phyloP scores from a whole-genome alignment of 2,888 invertebrate species.

The Tholera decimalis region DNA sequence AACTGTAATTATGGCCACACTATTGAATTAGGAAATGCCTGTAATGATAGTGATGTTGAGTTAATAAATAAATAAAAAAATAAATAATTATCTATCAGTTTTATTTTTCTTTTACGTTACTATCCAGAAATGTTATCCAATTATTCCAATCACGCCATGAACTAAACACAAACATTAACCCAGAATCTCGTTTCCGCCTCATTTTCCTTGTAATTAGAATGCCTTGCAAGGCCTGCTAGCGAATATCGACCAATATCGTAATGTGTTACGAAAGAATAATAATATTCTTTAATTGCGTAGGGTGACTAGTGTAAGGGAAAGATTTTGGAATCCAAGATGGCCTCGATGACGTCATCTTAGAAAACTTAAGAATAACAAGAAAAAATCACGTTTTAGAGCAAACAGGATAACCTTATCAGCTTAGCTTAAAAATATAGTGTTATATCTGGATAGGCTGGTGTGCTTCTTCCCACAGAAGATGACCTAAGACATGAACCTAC shows the following conservation, averaged over 20 bases:
- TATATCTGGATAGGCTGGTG: too few species aligned
- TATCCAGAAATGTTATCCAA: not conserved
- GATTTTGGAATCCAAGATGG: not conserved
- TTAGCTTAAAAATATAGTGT: too few species aligned
- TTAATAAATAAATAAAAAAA: too few species aligned
- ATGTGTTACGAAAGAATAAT: not conserved
- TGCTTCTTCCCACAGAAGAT: too few species aligned
- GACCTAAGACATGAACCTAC: too few species aligned
- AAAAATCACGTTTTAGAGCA: too few species aligned
- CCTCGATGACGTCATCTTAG: not conserved
- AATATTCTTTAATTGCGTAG: not conserved
- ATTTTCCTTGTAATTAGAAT: conserved; percentile 18
- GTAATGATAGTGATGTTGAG: too few species aligned
- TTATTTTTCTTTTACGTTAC: too few species aligned
- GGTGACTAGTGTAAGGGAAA: not conserved
- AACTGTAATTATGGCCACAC: too few species aligned
- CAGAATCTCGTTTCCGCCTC: not conserved
- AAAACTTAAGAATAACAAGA: not conserved
- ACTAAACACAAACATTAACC: not conserved
- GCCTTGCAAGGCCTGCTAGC: not conserved
- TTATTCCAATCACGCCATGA: not conserved
- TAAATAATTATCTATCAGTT: too few species aligned
- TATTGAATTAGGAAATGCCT: too few species aligned
- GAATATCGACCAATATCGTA: conserved; percentile 1
- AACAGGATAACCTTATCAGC: too few species aligned